Base-by-base conservation (phyloP, 2,888 invertebrate species). In the Brachypalpus laphriformis region DNA sequence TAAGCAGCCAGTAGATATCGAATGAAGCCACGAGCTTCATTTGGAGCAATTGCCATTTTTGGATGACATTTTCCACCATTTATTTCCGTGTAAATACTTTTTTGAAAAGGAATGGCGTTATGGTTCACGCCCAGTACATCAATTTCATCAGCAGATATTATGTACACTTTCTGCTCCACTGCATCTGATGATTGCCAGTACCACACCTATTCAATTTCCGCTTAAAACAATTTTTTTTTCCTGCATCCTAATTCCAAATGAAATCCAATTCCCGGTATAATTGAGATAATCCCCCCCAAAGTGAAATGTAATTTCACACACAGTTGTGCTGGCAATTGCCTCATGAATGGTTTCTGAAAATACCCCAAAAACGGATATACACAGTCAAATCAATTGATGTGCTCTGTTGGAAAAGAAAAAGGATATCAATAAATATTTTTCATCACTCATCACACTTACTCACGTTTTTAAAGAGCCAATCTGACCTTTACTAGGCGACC, bases 261-360 rank as follows among this genome's bases (percentile, higher is more conserved):
- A n/a, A 37, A 57, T 28, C 11, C 25, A 28, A 28, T 28, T 11
- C 6, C 31, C 0, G 1, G 16, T 8, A 16, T 9, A 56, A 56
- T 31, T 56, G 8, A 20, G 6, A 3, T 57, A 14, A 34, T 20
- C 20, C 37, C 57, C 20, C 37, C n/a, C 2, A 57, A 20, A 8
- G 18, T 6, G 25, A 57, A 34, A 37, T 20, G 20, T 37, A 57
- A 57, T 57, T 57, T 57, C 57, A 37, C 37, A 51, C 51, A 37
- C 37, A 57, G 57, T 57, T 37, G 37, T 57, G 34, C 37, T 20
- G 20, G 16, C 56, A 56, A 56, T 56, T 34, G 37, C 20, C 6
- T 34, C 20, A 5, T 34, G 20, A n/a, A 18, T 56, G 11, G 8
- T 4, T 8, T 14, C n/a, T 6, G 14, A 14, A 28, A 47, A 9